Base-by-base conservation (phyloP, 2,797 vertebrate genomes). In the Benthosema pterotum region DNA sequence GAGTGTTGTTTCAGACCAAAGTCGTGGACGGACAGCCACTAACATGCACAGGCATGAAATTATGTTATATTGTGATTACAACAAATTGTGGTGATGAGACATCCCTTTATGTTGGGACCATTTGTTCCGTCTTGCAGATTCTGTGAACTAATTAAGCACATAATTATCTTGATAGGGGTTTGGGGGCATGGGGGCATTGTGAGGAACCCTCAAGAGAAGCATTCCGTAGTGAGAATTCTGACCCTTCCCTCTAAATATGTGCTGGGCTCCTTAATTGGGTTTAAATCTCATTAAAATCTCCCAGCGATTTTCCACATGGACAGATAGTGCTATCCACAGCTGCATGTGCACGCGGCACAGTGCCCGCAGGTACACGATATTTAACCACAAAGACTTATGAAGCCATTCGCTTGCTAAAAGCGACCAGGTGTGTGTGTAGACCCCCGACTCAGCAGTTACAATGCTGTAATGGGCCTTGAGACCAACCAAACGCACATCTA, bases 401-500 rank as follows among this genome's bases (percentile, higher is more conserved):
- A 68, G 67, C 57, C 69, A 25, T 65, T 75, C 74, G 51, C 65
- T 73, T 63, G 62, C 80, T 72, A 69, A 55, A 51, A 64, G 7
- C 32, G 7, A 38, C 68, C 59, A 54, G 64, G 53, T 60, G 70
- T 64, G 70, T 64, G 61, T 71, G 71, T 80, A 78, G 65, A 63
- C 45, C 43, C 60, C 57, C 11, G 60, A 85, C 72, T 88, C 83
- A 85, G 85, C 84, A 86, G 71, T 82, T 45, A 58, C 60, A 49
- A 63, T 45, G 2, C 69, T 43, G 52, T 70, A 79, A 75, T 50
- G 52, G 72, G 65, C 71, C 59, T 57, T 46, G 64, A 79, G 69
- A 80, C 71, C 57, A 80, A 73, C 56, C n/a, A n/a, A n/a, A n/a
- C 62, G 57, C 51, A 19, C 69, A 65, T 77, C 59, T 74, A 50